Conservation (phyloP, 2,113 vertebrate genomes). For the Heliornis fulica region DNA sequence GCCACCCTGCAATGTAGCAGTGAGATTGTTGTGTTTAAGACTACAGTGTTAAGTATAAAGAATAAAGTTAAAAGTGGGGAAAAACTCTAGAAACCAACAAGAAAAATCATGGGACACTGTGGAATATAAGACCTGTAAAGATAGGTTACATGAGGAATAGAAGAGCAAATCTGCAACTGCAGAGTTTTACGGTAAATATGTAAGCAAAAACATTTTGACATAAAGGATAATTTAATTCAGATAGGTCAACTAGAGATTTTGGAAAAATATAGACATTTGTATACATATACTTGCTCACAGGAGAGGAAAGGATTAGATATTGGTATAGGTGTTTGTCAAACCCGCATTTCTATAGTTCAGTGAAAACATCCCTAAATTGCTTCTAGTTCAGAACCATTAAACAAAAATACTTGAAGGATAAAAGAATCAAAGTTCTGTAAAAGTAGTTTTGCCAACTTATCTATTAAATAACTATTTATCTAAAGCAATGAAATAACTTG, state of each 20-base stretch:
- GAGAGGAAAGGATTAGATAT: not conserved
- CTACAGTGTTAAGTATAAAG: not conserved
- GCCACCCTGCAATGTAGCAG: rapidly evolving
- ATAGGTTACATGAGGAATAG: not conserved
- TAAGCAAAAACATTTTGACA: not conserved
- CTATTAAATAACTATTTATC: not conserved
- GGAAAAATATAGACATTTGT: not conserved
- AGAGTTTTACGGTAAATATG: not conserved
- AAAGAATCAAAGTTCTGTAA: not conserved
- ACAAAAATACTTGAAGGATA: not conserved
- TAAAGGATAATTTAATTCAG: not conserved
- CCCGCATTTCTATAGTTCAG: not conserved
- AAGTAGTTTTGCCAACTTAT: not conserved
- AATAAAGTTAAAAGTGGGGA: not conserved
- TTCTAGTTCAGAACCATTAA: not conserved
- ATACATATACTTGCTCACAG: not conserved
- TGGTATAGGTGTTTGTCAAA: not conserved
- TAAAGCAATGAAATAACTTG: not conserved
- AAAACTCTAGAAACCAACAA: not conserved
- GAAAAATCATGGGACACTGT: not conserved
- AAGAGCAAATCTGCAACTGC: not conserved
- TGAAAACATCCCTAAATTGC: not conserved
- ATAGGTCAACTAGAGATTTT: not conserved
- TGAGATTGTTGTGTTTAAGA: not conserved
- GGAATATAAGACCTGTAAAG: not conserved